Base-by-base conservation (phyloP, 64 coral and sea anemone genomes). In the Dendrophyllia cribrosa region DNA sequence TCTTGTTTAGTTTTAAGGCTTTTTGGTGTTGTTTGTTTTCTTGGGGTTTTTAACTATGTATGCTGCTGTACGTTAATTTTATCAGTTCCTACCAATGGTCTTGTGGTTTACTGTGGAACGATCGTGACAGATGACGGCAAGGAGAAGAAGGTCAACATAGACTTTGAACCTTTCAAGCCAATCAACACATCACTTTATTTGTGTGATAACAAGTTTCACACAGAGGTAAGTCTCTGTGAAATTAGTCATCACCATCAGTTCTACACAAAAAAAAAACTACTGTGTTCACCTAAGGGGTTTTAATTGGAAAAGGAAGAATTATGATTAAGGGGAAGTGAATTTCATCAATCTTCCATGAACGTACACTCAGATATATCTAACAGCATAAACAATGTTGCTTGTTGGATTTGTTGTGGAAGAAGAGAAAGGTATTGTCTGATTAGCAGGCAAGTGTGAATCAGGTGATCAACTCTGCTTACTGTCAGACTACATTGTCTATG, bases 201-300 rank as follows among this genome's bases (percentile, higher is more conserved):
- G 58, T 98, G 96, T 24, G 96, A 98, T 74, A 98, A 98, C 76
- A 98, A 98, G 67, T 98, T 98, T 89, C 96, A 98, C 86, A 98
- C 96, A 59, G 96, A 98, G 87, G 96, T 98, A 81, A 56, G 7
- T 56, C 53, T 9, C 53, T n/a, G 63, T 68, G 71, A 0, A 68
- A 56, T 14, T 16, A 43, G 9, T 50, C 25, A 77, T 9, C 9
- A 71, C 4, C 11, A 2, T 56, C 12, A 56, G 12, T 56, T 56
- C 53, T 9, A 56, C 53, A 7, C 11, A 5, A 7, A 56, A 56
- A 56, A 56, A 56, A 56, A 12, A 56, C 53, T 56, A 56, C 7
- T 56, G 7, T 56, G 53, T 7, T 56, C 53, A 56, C 12, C 53
- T 56, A 56, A 1, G 12, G 53, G 12, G 0, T 7, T 56, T 56